Percentiles rank a stretch among this genome's conserved stretches.
phyloP scores from a whole-genome alignment of 2,888 invertebrate genomes.

The Azorinus chamasolen region DNA sequence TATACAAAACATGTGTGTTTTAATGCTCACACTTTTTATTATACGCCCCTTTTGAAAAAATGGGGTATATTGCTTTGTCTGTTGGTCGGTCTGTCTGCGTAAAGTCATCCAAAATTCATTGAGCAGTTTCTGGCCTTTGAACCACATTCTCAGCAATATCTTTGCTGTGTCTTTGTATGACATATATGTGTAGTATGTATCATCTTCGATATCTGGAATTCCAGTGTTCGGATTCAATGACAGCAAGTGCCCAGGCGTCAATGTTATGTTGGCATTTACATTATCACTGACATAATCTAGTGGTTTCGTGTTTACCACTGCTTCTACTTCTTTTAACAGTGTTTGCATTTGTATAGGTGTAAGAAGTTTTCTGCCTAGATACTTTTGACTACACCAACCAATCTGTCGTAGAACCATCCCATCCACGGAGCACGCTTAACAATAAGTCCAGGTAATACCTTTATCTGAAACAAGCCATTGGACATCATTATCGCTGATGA shows the following conservation, averaged over 20 bases:
- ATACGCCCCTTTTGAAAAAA: too few relatives aligned
- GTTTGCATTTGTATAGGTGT: conserved; percentile 28
- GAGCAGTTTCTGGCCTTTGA: conserved; percentile 40
- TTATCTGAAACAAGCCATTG: conserved; percentile 19
- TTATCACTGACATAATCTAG: conserved; percentile 47
- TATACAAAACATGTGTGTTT: too few relatives aligned
- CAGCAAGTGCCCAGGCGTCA: conserved; percentile 38
- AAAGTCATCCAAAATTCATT: conserved; percentile 49
- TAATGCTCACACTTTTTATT: too few relatives aligned
- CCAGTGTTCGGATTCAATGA: conserved; percentile 32
- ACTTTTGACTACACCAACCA: conserved; percentile 43
- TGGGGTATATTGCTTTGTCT: conserved; percentile 26
- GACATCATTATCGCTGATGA: conserved; percentile 19
- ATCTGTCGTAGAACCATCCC: conserved; percentile 46
- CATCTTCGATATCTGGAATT: conserved; percentile 21
- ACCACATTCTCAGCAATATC: conserved; percentile 23
- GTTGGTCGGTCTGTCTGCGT: conserved; percentile 35
- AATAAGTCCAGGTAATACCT: conserved; percentile 34
- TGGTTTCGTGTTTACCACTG: conserved; percentile 35
- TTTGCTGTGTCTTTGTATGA: conserved; percentile 15
- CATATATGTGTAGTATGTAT: conserved; percentile 15
- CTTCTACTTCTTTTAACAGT: conserved; percentile 41
- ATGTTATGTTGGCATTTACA: conserved; percentile 32
- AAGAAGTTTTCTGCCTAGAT: conserved; percentile 25
- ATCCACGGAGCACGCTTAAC: conserved; percentile 48